A percentile compares a stretch with the other conserved stretches of the same genome.
Conservation (phyloP, 1,140 invertebrate species). For the Probaryconus sp. region DNA sequence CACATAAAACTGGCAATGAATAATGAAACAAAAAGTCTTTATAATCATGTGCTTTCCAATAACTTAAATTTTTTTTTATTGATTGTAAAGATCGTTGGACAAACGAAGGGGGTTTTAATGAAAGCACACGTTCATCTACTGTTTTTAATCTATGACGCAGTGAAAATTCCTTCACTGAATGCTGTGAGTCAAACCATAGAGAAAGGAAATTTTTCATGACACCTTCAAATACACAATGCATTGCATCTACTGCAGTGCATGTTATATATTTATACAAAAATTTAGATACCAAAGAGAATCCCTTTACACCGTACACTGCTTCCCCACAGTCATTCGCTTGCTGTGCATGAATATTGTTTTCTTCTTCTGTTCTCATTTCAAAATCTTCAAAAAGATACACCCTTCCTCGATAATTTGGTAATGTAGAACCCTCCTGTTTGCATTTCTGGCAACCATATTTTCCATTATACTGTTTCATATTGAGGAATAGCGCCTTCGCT, state of each 20-base stretch:
- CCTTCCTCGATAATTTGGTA: background rate
- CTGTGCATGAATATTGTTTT: constrained; percentile 4
- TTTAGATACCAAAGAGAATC: constrained; percentile 12
- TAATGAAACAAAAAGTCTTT: constrained; percentile 46
- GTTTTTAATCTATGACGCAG: constrained; percentile 11
- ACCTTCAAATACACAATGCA: constrained; percentile 50
- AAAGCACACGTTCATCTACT: constrained; percentile 18
- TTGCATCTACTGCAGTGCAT: constrained; percentile 29
- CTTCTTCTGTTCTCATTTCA: constrained; percentile 12
- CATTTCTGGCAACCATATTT: constrained; percentile 28
- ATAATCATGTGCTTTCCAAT: constrained; percentile 43
- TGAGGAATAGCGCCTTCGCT: constrained; percentile 26
- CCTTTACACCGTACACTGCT: constrained; percentile 27
- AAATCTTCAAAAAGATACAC: constrained; percentile 22
- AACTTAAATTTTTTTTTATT: constrained; percentile 16
- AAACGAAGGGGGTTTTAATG: constrained; percentile 39
- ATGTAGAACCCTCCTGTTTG: constrained; percentile 2
- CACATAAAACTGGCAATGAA: constrained; percentile 27
- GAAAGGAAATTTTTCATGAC: constrained; percentile 33
- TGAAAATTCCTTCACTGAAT: constrained; percentile 16
- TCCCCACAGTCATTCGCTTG: background rate
- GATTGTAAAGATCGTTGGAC: constrained; percentile 24
- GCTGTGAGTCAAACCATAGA: constrained; percentile 40
- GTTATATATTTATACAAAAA: constrained; percentile 30
- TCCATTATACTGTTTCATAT: constrained; percentile 29